Base-by-base conservation (phyloP, 2,113 vertebrate species). In the Balaeniceps rex region DNA sequence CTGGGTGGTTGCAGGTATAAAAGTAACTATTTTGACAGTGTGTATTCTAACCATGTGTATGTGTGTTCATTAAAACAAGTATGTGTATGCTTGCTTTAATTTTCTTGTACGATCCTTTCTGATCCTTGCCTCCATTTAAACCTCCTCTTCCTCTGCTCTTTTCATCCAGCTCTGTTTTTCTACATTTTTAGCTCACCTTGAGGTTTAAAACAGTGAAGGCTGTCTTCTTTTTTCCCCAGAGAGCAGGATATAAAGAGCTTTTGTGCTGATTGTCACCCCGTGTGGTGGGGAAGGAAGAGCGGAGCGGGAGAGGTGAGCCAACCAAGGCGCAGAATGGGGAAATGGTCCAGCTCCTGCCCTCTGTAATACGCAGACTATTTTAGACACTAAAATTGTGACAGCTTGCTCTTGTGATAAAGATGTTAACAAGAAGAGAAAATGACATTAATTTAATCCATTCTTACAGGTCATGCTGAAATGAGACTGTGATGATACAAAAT, bases 351-450 rank as follows among this genome's bases (percentile, higher is more conserved):
- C 93, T 97, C 97, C 97, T 97, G 95, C 94, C 88, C 94, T 90
- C 93, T 72, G 65, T 97, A 98, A 97, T 98, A 97, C 91, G 0
- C 71, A 88, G 90, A 88, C 96, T 97, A 97, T 98, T 98, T 98
- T 96, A 98, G 92, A 96, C 96, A 88, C 93, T 95, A 96, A 98
- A 98, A 98, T 98, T 98, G 97, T 98, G 98, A 98, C 98, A 98
- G 98, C 97, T 98, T 98, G 97, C 97, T 98, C 98, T 98, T 98
- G 84, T 98, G 97, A 97, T 98, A 98, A 98, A 98, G 98, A 98
- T 98, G 98, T 98, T 98, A 98, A 98, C 98, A 98, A 98, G 98
- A 98, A 98, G 97, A 97, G 98, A 98, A 98, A 98, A 98, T 98
- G 98, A 97, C 98, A 97, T 97, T 98, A 98, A 98, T 98, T 98